Conservation (phyloP, 2,888 invertebrate species). For the Hemithea aestivaria region DNA sequence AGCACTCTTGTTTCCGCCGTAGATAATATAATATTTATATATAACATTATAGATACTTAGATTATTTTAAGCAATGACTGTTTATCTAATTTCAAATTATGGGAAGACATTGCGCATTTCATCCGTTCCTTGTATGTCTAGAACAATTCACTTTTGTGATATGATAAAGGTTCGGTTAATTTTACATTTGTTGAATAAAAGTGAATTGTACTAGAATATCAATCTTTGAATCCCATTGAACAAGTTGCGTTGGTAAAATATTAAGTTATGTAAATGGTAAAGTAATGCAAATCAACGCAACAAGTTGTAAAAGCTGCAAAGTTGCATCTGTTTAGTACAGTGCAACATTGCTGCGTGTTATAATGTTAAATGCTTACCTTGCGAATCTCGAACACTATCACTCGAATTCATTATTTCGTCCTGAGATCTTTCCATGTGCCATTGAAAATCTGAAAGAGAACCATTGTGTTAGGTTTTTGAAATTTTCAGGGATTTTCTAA, state of each 20-base stretch:
- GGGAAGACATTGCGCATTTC: constrained; percentile 80
- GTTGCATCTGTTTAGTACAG: constrained; percentile 18
- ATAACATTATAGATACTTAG: constrained; percentile 62
- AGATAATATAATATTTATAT: constrained; percentile 68
- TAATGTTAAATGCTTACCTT: constrained; percentile 84
- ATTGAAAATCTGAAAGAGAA: constrained; percentile 86
- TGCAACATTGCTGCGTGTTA: constrained; percentile 29
- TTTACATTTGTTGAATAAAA: too few relatives aligned
- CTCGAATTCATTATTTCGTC: constrained; percentile 93
- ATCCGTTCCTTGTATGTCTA: constrained; percentile 75
- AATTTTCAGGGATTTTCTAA: too few relatives aligned
- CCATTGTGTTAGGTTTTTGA: constrained; percentile 2
- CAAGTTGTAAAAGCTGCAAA: constrained; percentile 41
- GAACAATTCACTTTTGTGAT: constrained; percentile 63
- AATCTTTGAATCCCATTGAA: constrained; percentile 56
- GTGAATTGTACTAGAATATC: constrained; percentile 63
- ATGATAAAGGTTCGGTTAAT: too few relatives aligned
- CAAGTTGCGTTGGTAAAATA: constrained; percentile 21
- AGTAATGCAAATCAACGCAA: too few relatives aligned
- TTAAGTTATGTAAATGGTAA: constrained; percentile 21
- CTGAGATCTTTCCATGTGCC: constrained; percentile 92
- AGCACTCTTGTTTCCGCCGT: constrained; percentile 75
- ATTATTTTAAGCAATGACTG: constrained; percentile 75
- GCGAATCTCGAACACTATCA: constrained; percentile 92
- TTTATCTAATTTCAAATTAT: constrained; percentile 70